Conservation (phyloP, 2,797 vertebrate species). For the Pipistrellus nathusii region DNA sequence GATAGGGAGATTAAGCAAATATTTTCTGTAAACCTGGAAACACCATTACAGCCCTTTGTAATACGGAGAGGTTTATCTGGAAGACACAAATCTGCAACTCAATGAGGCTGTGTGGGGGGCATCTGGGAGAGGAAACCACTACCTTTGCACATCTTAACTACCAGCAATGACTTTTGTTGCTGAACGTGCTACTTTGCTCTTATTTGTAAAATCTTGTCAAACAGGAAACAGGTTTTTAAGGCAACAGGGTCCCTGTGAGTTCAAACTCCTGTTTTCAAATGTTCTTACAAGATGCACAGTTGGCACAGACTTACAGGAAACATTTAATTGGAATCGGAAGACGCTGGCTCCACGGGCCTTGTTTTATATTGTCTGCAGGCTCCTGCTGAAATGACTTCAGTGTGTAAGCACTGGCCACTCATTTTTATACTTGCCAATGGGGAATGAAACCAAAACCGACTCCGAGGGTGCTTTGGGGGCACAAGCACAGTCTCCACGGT, state of each 20-base stretch:
- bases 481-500: not conserved
- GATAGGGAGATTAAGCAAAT: conserved; percentile 62
- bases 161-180: conserved; percentile 86
- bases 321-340: conserved; percentile 89
- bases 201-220: conserved; percentile 89
- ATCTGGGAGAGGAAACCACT: conserved; percentile 75
- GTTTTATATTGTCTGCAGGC: conserved; percentile 82
- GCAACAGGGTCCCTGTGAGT: conserved; percentile 87
- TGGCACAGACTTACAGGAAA: conserved; percentile 88
- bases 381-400: conserved; percentile 80
- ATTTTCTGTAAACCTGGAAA: conserved; percentile 73
- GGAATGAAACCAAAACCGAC: conserved; percentile 62
- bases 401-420: not conserved
- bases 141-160: conserved; percentile 78
- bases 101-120: fast-evolving
- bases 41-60: conserved; percentile 36
- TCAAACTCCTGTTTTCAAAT: conserved; percentile 88
- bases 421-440: conserved; percentile 85
- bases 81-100: not conserved
- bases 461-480: not conserved
- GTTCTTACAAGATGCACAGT: conserved; percentile 89
- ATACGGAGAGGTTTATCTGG: conserved; percentile 41
- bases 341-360: conserved; percentile 84
- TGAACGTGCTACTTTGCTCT: conserved; percentile 86
- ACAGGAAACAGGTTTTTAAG: conserved; percentile 91